Percentiles rank a stretch among this genome's conserved stretches.
phyloP scores from a whole-genome alignment of 2,888 invertebrate genomes.

The Monopis laevigella region DNA sequence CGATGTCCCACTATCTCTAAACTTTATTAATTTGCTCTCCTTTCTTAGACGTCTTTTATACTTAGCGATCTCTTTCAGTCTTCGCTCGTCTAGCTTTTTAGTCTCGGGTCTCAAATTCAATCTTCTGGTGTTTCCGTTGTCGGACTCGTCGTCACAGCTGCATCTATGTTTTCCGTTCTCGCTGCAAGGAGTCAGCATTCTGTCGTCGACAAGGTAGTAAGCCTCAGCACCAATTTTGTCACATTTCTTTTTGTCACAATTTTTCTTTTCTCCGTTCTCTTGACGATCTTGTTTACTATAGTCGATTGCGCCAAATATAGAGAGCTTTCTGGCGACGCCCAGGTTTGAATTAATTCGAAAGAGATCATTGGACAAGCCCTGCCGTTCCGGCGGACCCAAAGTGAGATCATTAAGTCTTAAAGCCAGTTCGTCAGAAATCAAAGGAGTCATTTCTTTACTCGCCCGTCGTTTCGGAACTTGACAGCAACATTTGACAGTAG shows the following conservation, averaged over 20 bases:
- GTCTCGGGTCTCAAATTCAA: constrained; percentile 29
- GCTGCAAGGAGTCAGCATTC: constrained; percentile 76
- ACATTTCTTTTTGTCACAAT: constrained; percentile 13
- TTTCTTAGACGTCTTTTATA: constrained; percentile 52
- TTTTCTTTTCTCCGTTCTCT: constrained; percentile 22
- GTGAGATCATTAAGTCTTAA: constrained; percentile 55
- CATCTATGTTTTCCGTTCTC: constrained; percentile 82
- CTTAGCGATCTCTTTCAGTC: constrained; percentile 58
- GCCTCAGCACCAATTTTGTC: constrained; percentile 16
- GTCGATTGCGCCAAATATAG: constrained; percentile 29
- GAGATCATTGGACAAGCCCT: constrained; percentile 24
- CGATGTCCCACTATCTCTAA: constrained; percentile 47
- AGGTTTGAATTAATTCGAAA: constrained; percentile 32
- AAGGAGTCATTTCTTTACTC: constrained; percentile 35
- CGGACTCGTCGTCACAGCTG: constrained; percentile 77
- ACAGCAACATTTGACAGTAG: constrained; percentile 61
- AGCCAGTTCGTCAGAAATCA: constrained; percentile 42
- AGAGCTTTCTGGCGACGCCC: constrained; percentile 25
- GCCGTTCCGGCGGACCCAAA: constrained; percentile 25
- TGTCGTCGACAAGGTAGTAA: constrained; percentile 68
- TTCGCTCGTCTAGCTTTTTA: constrained; percentile 45
- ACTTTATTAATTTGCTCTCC: constrained; percentile 48
- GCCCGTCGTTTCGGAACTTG: constrained; percentile 37
- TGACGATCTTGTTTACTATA: constrained; percentile 22
- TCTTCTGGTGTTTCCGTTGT: constrained; percentile 33